A percentile compares a stretch with the other conserved stretches of the same genome.
Conservation (phyloP, 2,797 vertebrate genomes). For the Amblyopsis hoosieri region DNA sequence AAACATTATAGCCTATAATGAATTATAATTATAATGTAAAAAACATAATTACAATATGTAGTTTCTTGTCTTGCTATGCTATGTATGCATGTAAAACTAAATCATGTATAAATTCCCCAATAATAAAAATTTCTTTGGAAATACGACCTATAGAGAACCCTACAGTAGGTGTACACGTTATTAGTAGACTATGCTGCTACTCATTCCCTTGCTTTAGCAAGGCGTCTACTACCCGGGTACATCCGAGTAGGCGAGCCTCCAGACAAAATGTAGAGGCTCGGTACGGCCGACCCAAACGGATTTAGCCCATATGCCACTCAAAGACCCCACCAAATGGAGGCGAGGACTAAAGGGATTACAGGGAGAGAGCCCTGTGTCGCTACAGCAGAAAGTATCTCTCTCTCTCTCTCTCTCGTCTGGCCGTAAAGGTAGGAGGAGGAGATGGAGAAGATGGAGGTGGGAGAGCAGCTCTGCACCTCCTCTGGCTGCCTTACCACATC, state of each 20-base stretch:
- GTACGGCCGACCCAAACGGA: background rate
- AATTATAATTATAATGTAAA: no score
- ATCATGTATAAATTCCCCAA: no score
- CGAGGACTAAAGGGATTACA: constrained; percentile 65
- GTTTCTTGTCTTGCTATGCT: no score
- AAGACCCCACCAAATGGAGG: constrained; percentile 69
- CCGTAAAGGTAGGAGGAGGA: constrained; percentile 42
- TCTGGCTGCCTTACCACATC: constrained; percentile 69
- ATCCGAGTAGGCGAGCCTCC: constrained; percentile 29
- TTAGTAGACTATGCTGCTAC: no score
- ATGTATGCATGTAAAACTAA: no score
- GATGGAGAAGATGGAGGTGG: constrained; percentile 55
- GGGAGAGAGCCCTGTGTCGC: constrained; percentile 64
- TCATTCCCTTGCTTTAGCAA: no score
- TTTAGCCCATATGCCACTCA: constrained; percentile 71
- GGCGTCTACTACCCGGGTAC: background rate
- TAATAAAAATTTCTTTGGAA: no score
- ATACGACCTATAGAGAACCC: no score
- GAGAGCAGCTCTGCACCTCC: constrained; percentile 55
- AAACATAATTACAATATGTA: no score
- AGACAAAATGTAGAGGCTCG: constrained; percentile 29
- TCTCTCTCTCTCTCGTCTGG: constrained; percentile 56
- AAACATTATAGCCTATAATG: no score
- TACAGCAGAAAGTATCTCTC: constrained; percentile 68
- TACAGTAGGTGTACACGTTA: no score